These are phyloP conservation scores for Sphaerophoria taeniata DNA, from an alignment of 2,888 invertebrate genomes.

Conservation along the genomic window DNA sequence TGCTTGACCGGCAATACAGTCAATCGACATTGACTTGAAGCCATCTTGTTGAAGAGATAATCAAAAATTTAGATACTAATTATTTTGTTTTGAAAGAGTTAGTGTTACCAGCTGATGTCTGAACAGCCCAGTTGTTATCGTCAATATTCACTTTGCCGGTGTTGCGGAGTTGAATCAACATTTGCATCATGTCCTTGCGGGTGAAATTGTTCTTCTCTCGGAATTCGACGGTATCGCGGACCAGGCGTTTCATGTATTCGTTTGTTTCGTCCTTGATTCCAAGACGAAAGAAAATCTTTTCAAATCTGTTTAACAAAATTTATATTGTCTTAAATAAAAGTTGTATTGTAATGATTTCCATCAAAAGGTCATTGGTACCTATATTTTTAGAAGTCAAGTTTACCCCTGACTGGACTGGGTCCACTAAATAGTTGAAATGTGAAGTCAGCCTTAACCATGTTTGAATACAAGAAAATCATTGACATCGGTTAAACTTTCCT, in stretches of 20 bases:
- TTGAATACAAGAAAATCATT: too few species aligned
- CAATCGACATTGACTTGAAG: conserved; percentile 80
- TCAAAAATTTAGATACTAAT: neutral
- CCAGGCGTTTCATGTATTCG: conserved; percentile 80
- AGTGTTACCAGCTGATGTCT: conserved; percentile 76
- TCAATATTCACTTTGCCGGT: conserved; percentile 80
- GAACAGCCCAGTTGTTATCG: conserved; percentile 79
- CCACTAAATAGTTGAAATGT: too few species aligned
- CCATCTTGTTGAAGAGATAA: conserved; percentile 69
- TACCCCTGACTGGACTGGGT: too few species aligned
- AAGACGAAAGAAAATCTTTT: conserved; percentile 75
- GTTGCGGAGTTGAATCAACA: conserved; percentile 83
- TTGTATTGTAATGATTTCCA: too few species aligned
- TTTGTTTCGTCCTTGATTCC: conserved; percentile 76
- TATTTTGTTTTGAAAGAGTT: neutral
- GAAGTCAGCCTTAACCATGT: too few species aligned
- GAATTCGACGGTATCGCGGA: conserved; percentile 81
- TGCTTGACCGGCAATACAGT: conserved; percentile 80
- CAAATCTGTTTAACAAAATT: too few species aligned
- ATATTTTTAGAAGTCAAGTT: too few species aligned
- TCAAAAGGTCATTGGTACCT: too few species aligned
- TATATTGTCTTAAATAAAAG: too few species aligned
- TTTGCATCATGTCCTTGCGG: conserved; percentile 83
- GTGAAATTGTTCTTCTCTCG: conserved; percentile 81
- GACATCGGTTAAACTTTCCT: too few species aligned